phyloP scores from a whole-genome alignment of 2,113 vertebrate species.

The Ammospiza caudacuta region DNA sequence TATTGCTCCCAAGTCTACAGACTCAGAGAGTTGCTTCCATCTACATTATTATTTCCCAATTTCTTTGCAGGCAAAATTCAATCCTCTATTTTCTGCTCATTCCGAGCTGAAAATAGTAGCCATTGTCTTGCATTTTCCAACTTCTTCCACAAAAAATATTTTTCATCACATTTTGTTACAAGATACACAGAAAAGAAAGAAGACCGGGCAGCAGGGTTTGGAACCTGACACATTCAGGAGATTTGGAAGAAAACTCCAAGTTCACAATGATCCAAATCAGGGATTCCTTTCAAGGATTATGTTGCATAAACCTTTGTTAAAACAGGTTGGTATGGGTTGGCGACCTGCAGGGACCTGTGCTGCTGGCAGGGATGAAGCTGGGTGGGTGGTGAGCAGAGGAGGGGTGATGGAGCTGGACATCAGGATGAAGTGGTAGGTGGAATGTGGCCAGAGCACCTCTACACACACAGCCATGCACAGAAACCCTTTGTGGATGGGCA shows the following conservation, averaged over 20 bases:
- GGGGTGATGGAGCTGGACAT: not conserved
- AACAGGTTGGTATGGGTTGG: not conserved
- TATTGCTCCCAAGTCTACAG: not conserved
- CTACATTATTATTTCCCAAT: not conserved
- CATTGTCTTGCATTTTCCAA: not conserved
- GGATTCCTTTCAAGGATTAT: not conserved
- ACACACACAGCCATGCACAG: not conserved
- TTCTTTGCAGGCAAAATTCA: not conserved
- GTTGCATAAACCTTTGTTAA: not conserved
- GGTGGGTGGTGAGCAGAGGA: not conserved
- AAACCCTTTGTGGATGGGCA: not conserved
- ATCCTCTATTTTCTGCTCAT: not conserved
- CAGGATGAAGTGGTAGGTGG: not conserved
- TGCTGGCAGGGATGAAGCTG: not conserved
- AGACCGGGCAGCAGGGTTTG: not conserved
- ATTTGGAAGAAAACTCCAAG: not conserved
- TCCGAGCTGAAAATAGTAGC: not conserved
- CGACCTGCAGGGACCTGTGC: not conserved
- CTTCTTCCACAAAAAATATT: not conserved
- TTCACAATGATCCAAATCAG: not conserved
- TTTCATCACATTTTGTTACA: not conserved
- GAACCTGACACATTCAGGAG: not conserved
- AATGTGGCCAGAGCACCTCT: not conserved
- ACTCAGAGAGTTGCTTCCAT: not conserved
- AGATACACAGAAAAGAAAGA: not conserved